phyloP scores from a whole-genome alignment of 1,140 invertebrate species.

The Aphelenchoides fujianensis region DNA sequence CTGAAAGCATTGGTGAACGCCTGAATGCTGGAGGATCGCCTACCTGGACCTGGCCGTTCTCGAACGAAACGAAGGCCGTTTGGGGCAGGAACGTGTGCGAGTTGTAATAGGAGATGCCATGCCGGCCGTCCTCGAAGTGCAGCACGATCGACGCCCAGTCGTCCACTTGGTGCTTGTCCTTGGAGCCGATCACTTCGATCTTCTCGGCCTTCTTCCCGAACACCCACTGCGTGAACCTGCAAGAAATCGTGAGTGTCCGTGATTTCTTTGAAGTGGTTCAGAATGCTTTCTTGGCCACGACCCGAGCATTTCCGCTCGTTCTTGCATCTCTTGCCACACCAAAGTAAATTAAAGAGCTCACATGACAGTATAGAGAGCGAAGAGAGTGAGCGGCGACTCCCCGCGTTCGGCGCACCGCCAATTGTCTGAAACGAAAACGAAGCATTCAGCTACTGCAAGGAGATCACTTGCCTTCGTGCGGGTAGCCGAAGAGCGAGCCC shows the following conservation, averaged over 20 bases:
- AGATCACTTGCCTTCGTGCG: constrained; percentile 17
- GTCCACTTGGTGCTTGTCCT: constrained; percentile 63
- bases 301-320: no score
- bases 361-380: constrained; percentile 63
- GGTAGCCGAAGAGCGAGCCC: constrained; percentile 13
- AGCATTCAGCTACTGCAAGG: not conserved
- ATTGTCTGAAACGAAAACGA: constrained; percentile 19
- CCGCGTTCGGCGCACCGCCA: constrained; percentile 22
- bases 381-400: constrained; percentile 18
- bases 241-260: no score
- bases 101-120: constrained; percentile 69
- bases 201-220: constrained; percentile 42
- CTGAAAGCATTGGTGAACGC: constrained; percentile 9
- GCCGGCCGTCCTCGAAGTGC: constrained; percentile 63
- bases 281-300: no score
- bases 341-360: no score
- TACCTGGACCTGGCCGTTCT: constrained; percentile 70
- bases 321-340: no score
- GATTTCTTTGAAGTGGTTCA: no score
- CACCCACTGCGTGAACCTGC: constrained; percentile 68
- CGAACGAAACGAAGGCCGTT: constrained; percentile 71
- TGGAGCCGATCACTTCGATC: constrained; percentile 10
- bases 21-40: no score
- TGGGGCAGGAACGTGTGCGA: constrained; percentile 67
- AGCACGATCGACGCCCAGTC: constrained; percentile 23